Conservation (phyloP, 2,797 vertebrate genomes). For the Spheniscus humboldti region DNA sequence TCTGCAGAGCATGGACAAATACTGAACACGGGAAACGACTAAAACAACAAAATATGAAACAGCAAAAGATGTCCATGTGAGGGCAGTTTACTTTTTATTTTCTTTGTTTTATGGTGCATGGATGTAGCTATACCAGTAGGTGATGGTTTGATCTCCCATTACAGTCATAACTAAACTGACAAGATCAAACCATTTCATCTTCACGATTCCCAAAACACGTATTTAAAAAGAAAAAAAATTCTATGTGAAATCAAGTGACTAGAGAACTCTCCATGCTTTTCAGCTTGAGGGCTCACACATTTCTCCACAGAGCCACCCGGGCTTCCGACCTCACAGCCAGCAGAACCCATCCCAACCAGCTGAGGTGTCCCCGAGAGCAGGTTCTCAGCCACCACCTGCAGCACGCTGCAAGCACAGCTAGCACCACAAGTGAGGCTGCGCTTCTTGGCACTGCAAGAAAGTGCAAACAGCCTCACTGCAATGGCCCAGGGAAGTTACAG, state of each 20-base stretch:
- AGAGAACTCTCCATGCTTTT: neutral
- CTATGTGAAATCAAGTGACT: neutral
- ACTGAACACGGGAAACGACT: neutral
- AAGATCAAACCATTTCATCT: neutral
- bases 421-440: fast-evolving
- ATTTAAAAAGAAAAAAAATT: neutral
- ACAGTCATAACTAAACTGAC: neutral
- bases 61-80: neutral
- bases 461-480: neutral
- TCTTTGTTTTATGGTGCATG: neutral
- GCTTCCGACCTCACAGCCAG: neutral
- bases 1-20: neutral
- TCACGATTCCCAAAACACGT: neutral
- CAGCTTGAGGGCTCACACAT: neutral
- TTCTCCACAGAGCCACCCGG: neutral
- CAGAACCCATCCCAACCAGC: neutral
- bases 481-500: neutral
- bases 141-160: neutral
- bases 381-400: neutral
- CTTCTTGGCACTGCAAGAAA: neutral
- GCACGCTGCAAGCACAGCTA: neutral
- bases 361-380: neutral
- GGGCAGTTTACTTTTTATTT: neutral
- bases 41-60: conserved; percentile 8
- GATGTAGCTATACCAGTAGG: neutral